These are phyloP conservation scores for Aselliscus stoliczkanus DNA, from an alignment of 2,797 vertebrate genomes.

Conservation along the genomic window DNA sequence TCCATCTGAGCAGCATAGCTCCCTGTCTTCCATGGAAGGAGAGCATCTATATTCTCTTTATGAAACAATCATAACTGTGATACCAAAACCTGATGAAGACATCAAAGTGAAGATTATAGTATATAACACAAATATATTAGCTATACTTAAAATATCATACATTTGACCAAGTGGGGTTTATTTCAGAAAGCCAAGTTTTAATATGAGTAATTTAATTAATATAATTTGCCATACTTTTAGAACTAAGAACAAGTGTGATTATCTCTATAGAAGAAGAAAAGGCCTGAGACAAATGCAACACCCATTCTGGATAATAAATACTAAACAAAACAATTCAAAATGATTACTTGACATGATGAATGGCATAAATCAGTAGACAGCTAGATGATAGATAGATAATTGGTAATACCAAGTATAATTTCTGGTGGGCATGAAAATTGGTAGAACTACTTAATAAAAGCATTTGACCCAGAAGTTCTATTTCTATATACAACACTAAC, in stretches of 20 bases:
- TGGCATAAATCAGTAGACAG: background rate
- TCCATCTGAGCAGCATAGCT: too few species aligned
- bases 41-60: background rate
- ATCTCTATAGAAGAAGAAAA: background rate
- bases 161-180: background rate
- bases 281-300: background rate
- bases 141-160: background rate
- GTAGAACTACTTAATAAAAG: background rate
- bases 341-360: background rate
- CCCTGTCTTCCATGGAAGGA: background rate
- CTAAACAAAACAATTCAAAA: background rate
- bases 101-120: background rate
- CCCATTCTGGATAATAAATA: background rate
- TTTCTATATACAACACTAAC: background rate
- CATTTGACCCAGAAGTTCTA: background rate
- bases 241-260: background rate
- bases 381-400: background rate
- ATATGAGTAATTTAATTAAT: background rate
- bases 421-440: background rate
- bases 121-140: background rate
- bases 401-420: background rate
- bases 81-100: background rate
- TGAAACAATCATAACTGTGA: background rate
- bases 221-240: background rate
- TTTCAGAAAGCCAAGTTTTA: background rate